Percentiles rank a stretch among this genome's conserved stretches.
phyloP scores from a whole-genome alignment of 2,113 vertebrate genomes.

The Catagonus wagneri region DNA sequence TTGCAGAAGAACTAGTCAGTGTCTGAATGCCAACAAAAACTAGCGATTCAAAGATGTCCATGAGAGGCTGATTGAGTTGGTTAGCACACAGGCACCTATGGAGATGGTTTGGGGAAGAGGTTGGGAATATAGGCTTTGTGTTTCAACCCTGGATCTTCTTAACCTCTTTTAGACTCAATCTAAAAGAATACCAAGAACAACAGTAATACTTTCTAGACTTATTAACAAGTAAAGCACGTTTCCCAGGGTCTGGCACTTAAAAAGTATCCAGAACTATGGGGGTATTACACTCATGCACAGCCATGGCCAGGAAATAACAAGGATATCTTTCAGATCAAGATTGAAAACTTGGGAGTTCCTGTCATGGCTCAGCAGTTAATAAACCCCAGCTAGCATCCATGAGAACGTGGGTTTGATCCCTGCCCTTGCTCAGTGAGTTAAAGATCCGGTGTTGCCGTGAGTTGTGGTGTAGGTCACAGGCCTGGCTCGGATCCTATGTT shows the following conservation, averaged over 20 bases:
- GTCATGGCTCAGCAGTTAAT: too few species aligned
- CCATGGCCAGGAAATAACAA: not conserved
- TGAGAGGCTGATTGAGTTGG: not conserved
- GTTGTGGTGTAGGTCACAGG: too few species aligned
- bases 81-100: not conserved
- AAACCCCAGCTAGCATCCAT: too few species aligned
- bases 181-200: conserved; percentile 25
- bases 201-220: conserved; percentile 18
- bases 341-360: not conserved
- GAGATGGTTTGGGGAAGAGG: not conserved
- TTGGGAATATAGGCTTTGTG: not conserved
- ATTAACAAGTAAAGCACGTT: not conserved
- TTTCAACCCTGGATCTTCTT: conserved; percentile 30
- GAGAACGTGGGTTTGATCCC: too few species aligned
- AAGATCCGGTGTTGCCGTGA: too few species aligned
- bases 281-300: not conserved
- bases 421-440: too few species aligned
- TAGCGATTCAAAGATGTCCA: not conserved
- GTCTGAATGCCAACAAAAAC: conserved; percentile 27
- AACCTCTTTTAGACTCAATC: not conserved
- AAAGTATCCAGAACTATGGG: not conserved
- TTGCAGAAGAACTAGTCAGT: not conserved
- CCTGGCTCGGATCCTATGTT: too few species aligned
- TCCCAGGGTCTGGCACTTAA: not conserved
- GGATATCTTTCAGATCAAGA: not conserved